phyloP scores from a whole-genome alignment of 2,797 vertebrate genomes.

The Ptychobarbus kaznakovi region DNA sequence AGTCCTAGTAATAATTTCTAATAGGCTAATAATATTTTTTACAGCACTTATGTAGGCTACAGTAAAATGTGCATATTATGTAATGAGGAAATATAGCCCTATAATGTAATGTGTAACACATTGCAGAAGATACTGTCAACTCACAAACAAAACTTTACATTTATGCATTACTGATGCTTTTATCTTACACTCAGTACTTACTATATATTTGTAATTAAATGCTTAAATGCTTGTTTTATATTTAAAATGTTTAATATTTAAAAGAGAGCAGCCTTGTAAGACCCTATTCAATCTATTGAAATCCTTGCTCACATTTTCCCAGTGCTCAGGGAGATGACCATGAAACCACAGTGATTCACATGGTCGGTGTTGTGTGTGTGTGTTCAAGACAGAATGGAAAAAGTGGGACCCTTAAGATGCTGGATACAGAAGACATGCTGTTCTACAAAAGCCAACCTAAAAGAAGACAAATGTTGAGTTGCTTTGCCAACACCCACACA shows the following conservation, averaged over 20 bases:
- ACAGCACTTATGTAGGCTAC: not conserved
- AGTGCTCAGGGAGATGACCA: not conserved
- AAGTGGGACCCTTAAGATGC: slow-evolving; percentile 9
- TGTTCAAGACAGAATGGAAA: slow-evolving; percentile 16
- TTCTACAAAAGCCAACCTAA: slow-evolving; percentile 8
- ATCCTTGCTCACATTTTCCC: slow-evolving; percentile 31
- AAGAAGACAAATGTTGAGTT: not conserved
- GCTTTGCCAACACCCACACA: not conserved
- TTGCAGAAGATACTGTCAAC: not conserved
- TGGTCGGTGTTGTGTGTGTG: slow-evolving; percentile 8
- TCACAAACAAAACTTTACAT: not conserved
- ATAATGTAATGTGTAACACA: not conserved
- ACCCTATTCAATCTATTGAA: not conserved
- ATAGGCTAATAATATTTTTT: too few relatives aligned
- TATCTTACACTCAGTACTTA: not conserved
- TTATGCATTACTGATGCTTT: not conserved
- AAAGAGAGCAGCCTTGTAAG: not conserved
- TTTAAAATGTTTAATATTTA: not conserved
- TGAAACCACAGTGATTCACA: slow-evolving; percentile 38
- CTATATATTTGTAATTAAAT: not conserved
- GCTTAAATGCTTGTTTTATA: not conserved
- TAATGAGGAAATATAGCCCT: not conserved
- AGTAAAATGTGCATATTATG: not conserved
- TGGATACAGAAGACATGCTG: slow-evolving; percentile 11
- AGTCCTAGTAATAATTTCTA: too few relatives aligned